phyloP scores from a whole-genome alignment of 2,888 invertebrate species.

The Baccha elongata region DNA sequence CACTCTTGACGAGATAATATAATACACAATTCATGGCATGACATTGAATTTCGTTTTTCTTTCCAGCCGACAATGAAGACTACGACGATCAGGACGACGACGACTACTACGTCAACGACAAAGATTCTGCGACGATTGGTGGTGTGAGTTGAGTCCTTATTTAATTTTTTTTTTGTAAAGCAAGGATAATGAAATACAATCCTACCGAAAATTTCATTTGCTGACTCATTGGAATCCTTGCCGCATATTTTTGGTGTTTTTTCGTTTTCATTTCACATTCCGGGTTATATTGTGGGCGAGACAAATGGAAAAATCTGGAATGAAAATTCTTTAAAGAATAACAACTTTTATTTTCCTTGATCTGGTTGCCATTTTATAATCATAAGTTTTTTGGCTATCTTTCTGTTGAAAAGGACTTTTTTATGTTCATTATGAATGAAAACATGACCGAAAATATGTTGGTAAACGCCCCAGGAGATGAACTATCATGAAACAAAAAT shows the following conservation, averaged over 20 bases:
- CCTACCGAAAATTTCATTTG: slow-evolving; percentile 55
- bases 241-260: slow-evolving; percentile 57
- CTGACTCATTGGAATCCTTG: slow-evolving; percentile 64
- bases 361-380: slow-evolving; percentile 30
- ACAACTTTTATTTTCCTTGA: slow-evolving; percentile 4
- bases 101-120: background rate
- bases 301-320: background rate
- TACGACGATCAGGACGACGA: background rate
- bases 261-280: slow-evolving; percentile 58
- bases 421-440: slow-evolving; percentile 41
- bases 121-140: background rate
- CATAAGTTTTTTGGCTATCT: slow-evolving; percentile 35
- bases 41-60: slow-evolving; percentile 62
- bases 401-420: slow-evolving; percentile 46
- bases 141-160: background rate
- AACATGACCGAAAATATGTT: slow-evolving; percentile 35
- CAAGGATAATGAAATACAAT: slow-evolving; percentile 55
- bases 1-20: slow-evolving; percentile 23
- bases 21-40: slow-evolving; percentile 52
- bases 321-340: slow-evolving; percentile 14
- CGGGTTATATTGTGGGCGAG: slow-evolving; percentile 11
- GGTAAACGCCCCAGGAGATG: slow-evolving; percentile 34
- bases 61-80: slow-evolving; percentile 27
- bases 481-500: slow-evolving; percentile 59
- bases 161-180: background rate